Evolutionary conservation across 2,113 vertebrate genomes (phyloP).

Genomic region (Microcebus tavaratra): DNA sequence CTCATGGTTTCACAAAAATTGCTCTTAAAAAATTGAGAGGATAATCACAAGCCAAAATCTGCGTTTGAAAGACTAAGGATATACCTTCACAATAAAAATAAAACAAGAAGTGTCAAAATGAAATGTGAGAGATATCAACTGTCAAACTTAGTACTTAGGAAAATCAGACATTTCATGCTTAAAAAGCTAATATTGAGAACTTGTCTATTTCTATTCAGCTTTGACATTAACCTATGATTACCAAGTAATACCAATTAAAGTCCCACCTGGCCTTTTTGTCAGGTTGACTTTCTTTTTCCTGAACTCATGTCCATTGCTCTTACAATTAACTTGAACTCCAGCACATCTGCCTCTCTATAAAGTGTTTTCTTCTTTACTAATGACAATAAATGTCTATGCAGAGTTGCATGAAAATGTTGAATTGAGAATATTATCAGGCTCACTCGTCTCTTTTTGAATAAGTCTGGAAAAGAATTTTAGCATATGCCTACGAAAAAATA

Average conservation of each 20-base stretch:
- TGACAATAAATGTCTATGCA: neutral
- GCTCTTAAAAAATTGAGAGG: no score
- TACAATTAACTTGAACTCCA: neutral
- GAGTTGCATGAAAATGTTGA: conserved; percentile 8
- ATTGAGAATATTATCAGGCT: neutral
- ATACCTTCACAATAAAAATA: no score
- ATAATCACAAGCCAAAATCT: no score
- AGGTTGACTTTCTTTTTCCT: conserved; percentile 12
- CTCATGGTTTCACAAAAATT: no score
- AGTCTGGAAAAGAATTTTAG: conserved; percentile 1
- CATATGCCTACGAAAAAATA: neutral
- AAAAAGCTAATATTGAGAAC: neutral
- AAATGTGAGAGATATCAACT: no score
- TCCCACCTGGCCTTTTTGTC: neutral
- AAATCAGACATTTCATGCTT: no score
- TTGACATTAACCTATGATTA: conserved; percentile 34
- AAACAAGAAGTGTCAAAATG: no score
- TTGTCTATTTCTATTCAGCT: neutral
- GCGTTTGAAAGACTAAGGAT: no score
- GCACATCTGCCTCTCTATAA: neutral
- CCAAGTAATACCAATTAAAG: neutral
- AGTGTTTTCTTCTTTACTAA: conserved; percentile 16
- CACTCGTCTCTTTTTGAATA: neutral
- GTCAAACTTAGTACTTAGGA: no score
- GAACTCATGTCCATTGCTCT: neutral